Conservation (phyloP, 2,888 invertebrate genomes). For the Ganaspis brasiliensis region DNA sequence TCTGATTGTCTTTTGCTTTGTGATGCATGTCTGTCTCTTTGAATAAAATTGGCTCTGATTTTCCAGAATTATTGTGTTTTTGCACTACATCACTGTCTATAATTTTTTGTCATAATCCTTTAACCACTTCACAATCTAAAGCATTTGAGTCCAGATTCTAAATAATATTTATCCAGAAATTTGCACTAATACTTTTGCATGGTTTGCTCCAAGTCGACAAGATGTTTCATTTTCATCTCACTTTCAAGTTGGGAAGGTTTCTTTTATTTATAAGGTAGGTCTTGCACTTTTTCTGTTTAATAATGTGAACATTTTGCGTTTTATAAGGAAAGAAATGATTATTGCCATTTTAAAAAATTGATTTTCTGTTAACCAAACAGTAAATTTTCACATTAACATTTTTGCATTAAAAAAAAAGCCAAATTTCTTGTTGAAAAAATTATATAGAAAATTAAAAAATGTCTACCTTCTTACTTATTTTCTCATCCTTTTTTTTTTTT, state of each 20-base stretch:
- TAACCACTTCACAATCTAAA: too few relatives aligned
- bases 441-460: too few relatives aligned
- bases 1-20: constrained; percentile 48
- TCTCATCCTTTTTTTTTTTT: not conserved
- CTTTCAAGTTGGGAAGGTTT: constrained; percentile 75
- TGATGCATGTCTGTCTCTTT: constrained; percentile 46
- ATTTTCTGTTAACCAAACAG: too few relatives aligned
- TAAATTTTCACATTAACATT: too few relatives aligned
- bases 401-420: too few relatives aligned
- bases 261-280: constrained; percentile 74
- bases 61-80: constrained; percentile 13
- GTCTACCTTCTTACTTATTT: too few relatives aligned
- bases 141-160: too few relatives aligned
- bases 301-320: not conserved
- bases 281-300: constrained; percentile 50
- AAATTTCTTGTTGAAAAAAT: too few relatives aligned
- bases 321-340: too few relatives aligned
- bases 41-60: constrained; percentile 31
- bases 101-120: not conserved
- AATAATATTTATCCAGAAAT: constrained; percentile 27
- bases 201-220: constrained; percentile 74
- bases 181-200: constrained; percentile 76
- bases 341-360: too few relatives aligned
- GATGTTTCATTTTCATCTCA: constrained; percentile 76
- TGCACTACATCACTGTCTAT: not conserved